Evolutionary conservation across 2,113 vertebrate genomes (phyloP), one percentile per base, ranked within the genome.

Genomic region (Hypanus sabinus): DNA sequence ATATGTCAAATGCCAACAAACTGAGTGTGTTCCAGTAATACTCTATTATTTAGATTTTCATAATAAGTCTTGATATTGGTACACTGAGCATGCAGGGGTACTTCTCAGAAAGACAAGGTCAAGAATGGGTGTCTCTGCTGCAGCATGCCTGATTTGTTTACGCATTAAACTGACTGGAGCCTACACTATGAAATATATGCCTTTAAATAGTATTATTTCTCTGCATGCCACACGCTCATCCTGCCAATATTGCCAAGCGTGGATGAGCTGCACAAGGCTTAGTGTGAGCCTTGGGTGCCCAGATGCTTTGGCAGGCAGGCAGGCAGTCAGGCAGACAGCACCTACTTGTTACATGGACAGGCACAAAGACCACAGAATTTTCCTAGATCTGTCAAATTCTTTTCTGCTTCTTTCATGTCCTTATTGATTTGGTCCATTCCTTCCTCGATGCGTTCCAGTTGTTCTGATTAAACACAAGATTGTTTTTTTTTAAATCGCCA

Each of bases 341-440:
- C 97, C 97, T 98, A 98, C 97, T 98, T 97, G 97, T 98, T 97
- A 97, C 97, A 98, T 96, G 97, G 97, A 97, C 97, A 97, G 97
- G 97, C 97, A 97, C 97, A 97, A 96, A 98, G 97, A 97, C 97
- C 97, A 97, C 97, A 98, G 97, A 97, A 98, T 97, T 98, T 98
- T 97, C 97, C 97, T 97, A 98, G 97, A 96, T 97, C 97, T 97
- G 97, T 97, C 97, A 98, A 97, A 97, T 98, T 97, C 97, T 98
- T 98, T 97, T 98, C 97, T 97, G 97, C 97, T 97, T 98, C 97
- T 97, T 98, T 98, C 97, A 97, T 98, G 96, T 97, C 97, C 97
- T 98, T 97, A 97, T 98, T 98, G 97, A 98, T 98, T 97, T 98
- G 97, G 96, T 98, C 97, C 97, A 98, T 98, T 97, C 97, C 97